Percentiles rank a stretch among this genome's conserved stretches.
Evolutionary conservation across 2,888 invertebrate genomes (phyloP).

Genomic region (Microctonus aethiopoides): DNA sequence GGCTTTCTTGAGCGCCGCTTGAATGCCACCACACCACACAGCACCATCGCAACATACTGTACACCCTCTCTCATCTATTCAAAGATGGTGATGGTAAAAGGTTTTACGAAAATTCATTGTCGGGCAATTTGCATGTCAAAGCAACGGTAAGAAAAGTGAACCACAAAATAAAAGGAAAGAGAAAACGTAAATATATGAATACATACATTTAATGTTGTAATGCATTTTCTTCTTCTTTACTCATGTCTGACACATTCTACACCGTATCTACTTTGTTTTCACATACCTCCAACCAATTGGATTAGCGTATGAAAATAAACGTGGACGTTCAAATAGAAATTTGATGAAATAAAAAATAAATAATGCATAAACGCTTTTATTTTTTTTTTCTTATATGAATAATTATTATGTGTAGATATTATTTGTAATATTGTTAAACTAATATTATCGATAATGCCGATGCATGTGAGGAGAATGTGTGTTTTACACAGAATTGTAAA

Average conservation of each 20-base stretch:
- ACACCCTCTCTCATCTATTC: slow-evolving; percentile 24
- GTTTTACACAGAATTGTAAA: neutral
- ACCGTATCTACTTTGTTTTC: slow-evolving; percentile 12
- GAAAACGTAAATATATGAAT: neutral
- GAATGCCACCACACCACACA: slow-evolving; percentile 20
- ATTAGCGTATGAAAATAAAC: slow-evolving; percentile 26
- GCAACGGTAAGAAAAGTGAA: slow-evolving; percentile 37
- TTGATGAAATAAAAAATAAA: neutral
- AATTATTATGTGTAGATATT: too few species aligned
- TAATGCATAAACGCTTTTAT: neutral
- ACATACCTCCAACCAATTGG: slow-evolving; percentile 32
- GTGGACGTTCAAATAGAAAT: neutral
- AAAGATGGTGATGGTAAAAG: slow-evolving; percentile 60
- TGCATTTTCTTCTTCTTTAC: slow-evolving; percentile 25
- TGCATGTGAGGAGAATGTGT: too few species aligned
- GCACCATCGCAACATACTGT: neutral
- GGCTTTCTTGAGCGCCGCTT: slow-evolving; percentile 9
- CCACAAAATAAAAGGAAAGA: slow-evolving; percentile 5
- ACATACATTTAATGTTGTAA: neutral
- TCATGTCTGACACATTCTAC: slow-evolving; percentile 25
- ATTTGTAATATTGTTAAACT: too few species aligned
- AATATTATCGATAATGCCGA: neutral
- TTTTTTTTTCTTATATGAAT: too few species aligned
- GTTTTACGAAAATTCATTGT: slow-evolving; percentile 66
- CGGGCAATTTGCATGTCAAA: slow-evolving; percentile 65